Percentiles rank a stretch among this genome's conserved stretches.
phyloP scores from a whole-genome alignment of 2,113 vertebrate genomes.

The Xiphophorus hellerii region DNA sequence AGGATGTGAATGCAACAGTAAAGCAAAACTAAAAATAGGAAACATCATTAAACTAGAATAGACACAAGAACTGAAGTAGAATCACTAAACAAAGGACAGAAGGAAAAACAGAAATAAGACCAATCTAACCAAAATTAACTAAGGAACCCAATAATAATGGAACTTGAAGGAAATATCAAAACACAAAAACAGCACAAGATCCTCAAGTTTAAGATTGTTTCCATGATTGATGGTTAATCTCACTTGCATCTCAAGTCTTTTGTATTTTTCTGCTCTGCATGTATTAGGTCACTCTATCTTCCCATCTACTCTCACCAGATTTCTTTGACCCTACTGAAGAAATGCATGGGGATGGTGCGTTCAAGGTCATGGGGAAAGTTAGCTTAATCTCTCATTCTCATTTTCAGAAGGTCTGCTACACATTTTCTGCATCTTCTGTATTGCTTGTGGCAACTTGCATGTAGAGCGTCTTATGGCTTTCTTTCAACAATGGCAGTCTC shows the following conservation, averaged over 20 bases:
- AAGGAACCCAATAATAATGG: too few species aligned
- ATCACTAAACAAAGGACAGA: too few species aligned
- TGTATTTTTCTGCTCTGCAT: background rate
- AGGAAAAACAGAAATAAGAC: too few species aligned
- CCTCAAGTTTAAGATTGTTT: background rate
- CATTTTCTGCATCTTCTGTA: background rate
- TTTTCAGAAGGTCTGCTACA: background rate
- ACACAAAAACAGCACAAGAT: too few species aligned
- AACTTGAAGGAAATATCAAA: too few species aligned
- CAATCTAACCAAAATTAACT: too few species aligned
- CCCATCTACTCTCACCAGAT: background rate
- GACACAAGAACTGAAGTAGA: too few species aligned
- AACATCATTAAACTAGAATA: too few species aligned
- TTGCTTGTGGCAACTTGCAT: background rate
- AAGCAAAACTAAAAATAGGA: too few species aligned
- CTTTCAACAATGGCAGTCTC: background rate
- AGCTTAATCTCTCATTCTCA: background rate
- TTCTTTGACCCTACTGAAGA: background rate
- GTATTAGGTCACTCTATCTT: background rate
- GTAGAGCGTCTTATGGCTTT: background rate
- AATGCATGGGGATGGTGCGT: background rate
- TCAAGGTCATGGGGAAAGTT: too few species aligned
- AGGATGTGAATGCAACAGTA: too few species aligned
- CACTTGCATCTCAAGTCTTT: too few species aligned
- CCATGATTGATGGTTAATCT: background rate